Evolutionary conservation across 30 jellyfish, hydroid and myxozoan species (phyloP).

Genomic region (Sanderia malayensis): DNA sequence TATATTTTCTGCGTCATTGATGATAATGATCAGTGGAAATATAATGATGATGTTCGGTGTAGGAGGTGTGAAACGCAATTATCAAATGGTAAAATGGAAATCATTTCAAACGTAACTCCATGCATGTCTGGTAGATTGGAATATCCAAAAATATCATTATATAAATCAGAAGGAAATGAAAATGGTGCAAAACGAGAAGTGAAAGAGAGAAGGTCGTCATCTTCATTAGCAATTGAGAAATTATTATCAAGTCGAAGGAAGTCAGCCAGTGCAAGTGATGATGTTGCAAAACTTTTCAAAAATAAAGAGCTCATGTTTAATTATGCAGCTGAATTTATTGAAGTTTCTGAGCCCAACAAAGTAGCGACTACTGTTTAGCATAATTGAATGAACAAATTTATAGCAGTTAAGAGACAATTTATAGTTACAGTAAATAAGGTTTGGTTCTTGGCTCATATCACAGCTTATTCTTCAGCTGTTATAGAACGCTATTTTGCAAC

Average conservation of each 20-base stretch:
- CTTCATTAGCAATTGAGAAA: slow-evolving; percentile 1
- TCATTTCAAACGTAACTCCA: slow-evolving; percentile 26
- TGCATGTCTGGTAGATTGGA: slow-evolving; percentile 14
- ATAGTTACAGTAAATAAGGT: too few relatives aligned
- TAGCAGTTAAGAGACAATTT: too few relatives aligned
- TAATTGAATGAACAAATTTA: too few relatives aligned
- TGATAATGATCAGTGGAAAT: slow-evolving; percentile 53
- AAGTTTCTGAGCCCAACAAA: slow-evolving; percentile 14
- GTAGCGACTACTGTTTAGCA: too few relatives aligned
- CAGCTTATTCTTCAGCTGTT: too few relatives aligned
- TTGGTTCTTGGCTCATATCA: too few relatives aligned
- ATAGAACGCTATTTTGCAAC: too few relatives aligned
- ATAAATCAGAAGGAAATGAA: background rate
- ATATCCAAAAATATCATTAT: slow-evolving; percentile 15
- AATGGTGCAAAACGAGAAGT: background rate
- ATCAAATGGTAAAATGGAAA: background rate
- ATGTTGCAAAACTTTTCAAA: slow-evolving; percentile 12
- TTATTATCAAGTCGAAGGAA: slow-evolving; percentile 50
- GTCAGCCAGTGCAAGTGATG: slow-evolving; percentile 23
- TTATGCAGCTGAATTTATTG: slow-evolving; percentile 3
- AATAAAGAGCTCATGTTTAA: slow-evolving; percentile 21
- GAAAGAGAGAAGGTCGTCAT: background rate
- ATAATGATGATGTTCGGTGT: slow-evolving; percentile 22
- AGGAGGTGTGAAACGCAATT: background rate
- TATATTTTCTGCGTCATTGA: slow-evolving; percentile 21